Base-by-base conservation (phyloP, 2,888 invertebrate species). In the Thereva nobilitata region DNA sequence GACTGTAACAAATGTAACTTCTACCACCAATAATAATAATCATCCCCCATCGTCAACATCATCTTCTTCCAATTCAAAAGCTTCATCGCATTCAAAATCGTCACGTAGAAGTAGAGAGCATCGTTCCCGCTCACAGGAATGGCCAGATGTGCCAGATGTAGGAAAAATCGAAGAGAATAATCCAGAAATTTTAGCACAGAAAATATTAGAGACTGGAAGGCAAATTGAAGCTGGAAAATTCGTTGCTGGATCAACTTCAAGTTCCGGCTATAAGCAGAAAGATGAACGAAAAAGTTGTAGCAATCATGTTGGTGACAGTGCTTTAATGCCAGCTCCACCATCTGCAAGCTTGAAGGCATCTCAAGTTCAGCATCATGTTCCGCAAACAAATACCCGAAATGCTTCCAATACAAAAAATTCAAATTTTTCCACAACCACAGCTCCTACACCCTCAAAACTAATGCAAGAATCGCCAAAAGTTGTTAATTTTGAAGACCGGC, bases 161-260 rank as follows among this genome's bases (percentile, higher is more conserved):
- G 92, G 91, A 1, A 94, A 93, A 80, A 94, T 94, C 68, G 92
- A 94, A 76, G 95, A 95, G 77, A 93, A 93, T 77, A 94, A 95
- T 81, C 94, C 94, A 0, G 94, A 94, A 79, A 86, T 94, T 61
- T 82, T 94, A 64, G 94, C 94, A 0, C 92, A 92, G 79, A 95
- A 95, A 79, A 94, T 95, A 72, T 82, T 94, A 44, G 94, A 94
- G 80, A 93, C 92, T 0, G 93, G 94, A 5, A 84, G 94, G 1
- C 93, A 94, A 82, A 90, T 94, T 68, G 94, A 95, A 81, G 92
- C 93, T 4, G 91, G 90, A 47, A 90, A 92, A 80, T 82, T 87
- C 66, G 72, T 73, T 37, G 77, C 77, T 4, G 75, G 78, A 5
- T 73, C 64, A n/a, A 37, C 57, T 9, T 41, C 40, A 23, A 35